Percentiles rank a stretch among this genome's conserved stretches.
phyloP scores from a whole-genome alignment of 2,797 vertebrate species.

The Hephaestus fuliginosus region DNA sequence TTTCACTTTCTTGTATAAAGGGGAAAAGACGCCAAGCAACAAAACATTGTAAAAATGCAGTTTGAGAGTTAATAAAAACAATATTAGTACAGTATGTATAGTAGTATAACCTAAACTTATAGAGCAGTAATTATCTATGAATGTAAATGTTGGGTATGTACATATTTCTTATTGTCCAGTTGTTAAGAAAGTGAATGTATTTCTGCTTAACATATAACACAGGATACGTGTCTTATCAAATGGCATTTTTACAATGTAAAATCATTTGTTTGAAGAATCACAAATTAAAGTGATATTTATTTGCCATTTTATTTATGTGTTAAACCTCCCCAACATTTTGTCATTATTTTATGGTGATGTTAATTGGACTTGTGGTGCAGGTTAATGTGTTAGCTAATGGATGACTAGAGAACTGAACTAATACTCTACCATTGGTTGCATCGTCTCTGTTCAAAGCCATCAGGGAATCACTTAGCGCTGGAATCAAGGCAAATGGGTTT shows the following conservation, averaged over 20 bases:
- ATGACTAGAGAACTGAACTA: conserved; percentile 77
- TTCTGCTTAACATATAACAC: conserved; percentile 3
- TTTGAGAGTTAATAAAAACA: conserved; percentile 25
- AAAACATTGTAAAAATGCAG: conserved; percentile 17
- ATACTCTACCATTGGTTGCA: conserved; percentile 87
- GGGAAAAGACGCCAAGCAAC: conserved; percentile 20
- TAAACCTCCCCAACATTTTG: conserved; percentile 64
- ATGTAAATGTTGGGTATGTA: conserved; percentile 68
- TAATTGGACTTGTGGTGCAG: conserved; percentile 48
- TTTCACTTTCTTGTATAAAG: conserved; percentile 15
- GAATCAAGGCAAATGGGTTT: conserved; percentile 86
- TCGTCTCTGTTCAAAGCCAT: conserved; percentile 87
- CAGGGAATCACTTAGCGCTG: conserved; percentile 86
- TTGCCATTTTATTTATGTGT: not conserved
- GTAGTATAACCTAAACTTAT: conserved; percentile 19
- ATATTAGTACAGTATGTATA: conserved; percentile 37
- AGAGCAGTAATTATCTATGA: conserved; percentile 9
- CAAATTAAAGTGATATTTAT: not conserved
- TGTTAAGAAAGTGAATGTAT: not conserved
- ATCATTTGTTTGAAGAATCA: not conserved
- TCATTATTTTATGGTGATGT: conserved; percentile 41
- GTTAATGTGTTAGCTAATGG: conserved; percentile 67
- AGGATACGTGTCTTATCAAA: not conserved
- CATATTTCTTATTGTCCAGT: not conserved
- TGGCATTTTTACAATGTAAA: not conserved